These are phyloP conservation scores for Porites lutea DNA, from an alignment of 64 coral and sea anemone species.

Conservation along the genomic window DNA sequence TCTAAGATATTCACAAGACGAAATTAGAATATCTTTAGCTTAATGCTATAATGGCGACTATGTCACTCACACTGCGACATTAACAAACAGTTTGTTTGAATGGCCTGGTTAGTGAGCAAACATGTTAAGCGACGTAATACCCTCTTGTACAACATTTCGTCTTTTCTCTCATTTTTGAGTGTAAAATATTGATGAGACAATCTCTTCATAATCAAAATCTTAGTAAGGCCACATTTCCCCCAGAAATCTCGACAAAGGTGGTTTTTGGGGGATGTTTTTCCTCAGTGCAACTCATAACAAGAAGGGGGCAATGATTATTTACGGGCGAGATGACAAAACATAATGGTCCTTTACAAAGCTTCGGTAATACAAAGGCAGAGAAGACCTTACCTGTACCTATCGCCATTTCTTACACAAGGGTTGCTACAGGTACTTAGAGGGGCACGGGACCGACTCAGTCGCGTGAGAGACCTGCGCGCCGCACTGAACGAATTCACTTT, in stretches of 20 bases:
- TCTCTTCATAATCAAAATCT: slow-evolving; percentile 39
- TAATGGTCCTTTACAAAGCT: background rate
- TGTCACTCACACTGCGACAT: slow-evolving; percentile 92
- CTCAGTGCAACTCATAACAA: background rate
- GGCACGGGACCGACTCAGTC: background rate
- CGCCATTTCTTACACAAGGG: background rate
- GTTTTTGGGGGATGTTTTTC: background rate
- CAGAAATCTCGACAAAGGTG: background rate
- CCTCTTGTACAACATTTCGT: slow-evolving; percentile 48
- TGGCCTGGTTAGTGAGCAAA: slow-evolving; percentile 86
- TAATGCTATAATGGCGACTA: slow-evolving; percentile 90
- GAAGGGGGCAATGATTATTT: background rate
- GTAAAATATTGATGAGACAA: slow-evolving; percentile 76
- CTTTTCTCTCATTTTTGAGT: slow-evolving; percentile 37
- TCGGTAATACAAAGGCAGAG: background rate
- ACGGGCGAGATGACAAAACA: no score
- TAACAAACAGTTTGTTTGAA: slow-evolving; percentile 89
- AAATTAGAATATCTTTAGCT: slow-evolving; percentile 94
- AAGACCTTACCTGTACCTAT: background rate
- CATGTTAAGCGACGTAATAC: slow-evolving; percentile 86
- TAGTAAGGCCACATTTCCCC: background rate
- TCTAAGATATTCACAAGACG: slow-evolving; percentile 74
- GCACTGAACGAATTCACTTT: no score
- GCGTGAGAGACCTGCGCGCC: background rate
- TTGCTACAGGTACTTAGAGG: background rate